Evolutionary conservation across 2,113 vertebrate genomes (phyloP).

Genomic region (Sinocyclocheilus maitianheensis): DNA sequence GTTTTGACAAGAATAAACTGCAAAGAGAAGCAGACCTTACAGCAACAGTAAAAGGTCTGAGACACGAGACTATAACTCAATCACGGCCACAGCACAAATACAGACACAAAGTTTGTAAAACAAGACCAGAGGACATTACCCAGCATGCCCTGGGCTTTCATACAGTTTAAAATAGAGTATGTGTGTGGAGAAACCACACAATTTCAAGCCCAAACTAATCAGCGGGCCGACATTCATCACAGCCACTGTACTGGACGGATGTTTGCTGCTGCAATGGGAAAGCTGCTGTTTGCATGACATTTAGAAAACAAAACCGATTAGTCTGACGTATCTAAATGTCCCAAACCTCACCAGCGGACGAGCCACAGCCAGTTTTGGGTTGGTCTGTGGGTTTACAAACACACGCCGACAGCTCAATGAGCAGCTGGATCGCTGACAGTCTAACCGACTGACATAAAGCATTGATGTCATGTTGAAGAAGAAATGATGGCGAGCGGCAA

Average conservation of each 20-base stretch:
- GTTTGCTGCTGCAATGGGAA: not conserved
- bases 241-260: not conserved
- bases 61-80: not conserved
- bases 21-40: not conserved
- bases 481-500: not conserved
- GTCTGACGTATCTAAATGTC: not conserved
- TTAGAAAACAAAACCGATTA: constrained; percentile 2
- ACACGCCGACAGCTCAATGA: constrained; percentile 9
- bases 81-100: not conserved
- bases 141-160: constrained; percentile 7
- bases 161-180: not conserved
- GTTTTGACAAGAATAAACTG: not conserved
- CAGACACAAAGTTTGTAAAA: not conserved
- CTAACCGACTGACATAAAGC: not conserved
- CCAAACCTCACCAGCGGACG: not conserved
- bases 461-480: not conserved
- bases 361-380: not conserved
- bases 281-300: not conserved
- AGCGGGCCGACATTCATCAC: not conserved
- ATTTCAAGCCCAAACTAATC: constrained; percentile 13
- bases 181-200: not conserved
- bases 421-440: not conserved
- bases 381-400: not conserved
- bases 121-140: constrained; percentile 3
- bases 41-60: not conserved